Evolutionary conservation across 2,888 invertebrate species (phyloP), one percentile per base, ranked within the genome.

Genomic region (Diarsia rubi): DNA sequence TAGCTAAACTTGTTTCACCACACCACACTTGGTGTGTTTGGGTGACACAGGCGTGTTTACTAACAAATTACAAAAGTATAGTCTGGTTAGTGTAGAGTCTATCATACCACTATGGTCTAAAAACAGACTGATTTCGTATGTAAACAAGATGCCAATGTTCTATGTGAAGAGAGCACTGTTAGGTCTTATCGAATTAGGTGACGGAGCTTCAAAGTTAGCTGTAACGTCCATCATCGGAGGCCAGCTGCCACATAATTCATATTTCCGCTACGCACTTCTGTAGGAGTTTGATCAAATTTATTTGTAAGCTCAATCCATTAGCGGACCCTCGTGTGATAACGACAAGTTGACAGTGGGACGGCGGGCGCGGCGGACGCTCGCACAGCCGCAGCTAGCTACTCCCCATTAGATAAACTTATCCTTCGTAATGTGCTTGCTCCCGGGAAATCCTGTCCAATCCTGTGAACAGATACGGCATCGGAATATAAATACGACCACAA

Each of bases 271-370:
- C 92, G 93, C 94, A 93, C 92, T 94, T 94, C 91, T 90, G 92
- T 91, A 90, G 89, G 91, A 91, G 91, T 91, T 91, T 90, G 92
- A 94, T 94, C 92, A 92, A 94, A 95, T 95, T 95, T 95, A 94
- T 95, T 93, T 93, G 88, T 92, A 91, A 93, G 92, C 93, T 92
- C 92, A 89, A 91, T 93, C 95, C 95, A 94, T 96, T 95, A 96
- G 92, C 89, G 91, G 92, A 90, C 94, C 94, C 94, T 92, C 91
- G 88, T 90, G 88, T 93, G 95, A 95, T 95, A 94, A 94, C 90
- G 88, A 88, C 88, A 90, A 92, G 93, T 93, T 90, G 93, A 89
- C 91, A 91, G 92, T 87, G 89, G 90, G 86, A 90, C 88, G 90
- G 88, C 90, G 88, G 85, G 88, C 91, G 90, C 86, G 87, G 88